Evolutionary conservation across 1,140 invertebrate species (phyloP).

Genomic region (Neodiprion fabricii): DNA sequence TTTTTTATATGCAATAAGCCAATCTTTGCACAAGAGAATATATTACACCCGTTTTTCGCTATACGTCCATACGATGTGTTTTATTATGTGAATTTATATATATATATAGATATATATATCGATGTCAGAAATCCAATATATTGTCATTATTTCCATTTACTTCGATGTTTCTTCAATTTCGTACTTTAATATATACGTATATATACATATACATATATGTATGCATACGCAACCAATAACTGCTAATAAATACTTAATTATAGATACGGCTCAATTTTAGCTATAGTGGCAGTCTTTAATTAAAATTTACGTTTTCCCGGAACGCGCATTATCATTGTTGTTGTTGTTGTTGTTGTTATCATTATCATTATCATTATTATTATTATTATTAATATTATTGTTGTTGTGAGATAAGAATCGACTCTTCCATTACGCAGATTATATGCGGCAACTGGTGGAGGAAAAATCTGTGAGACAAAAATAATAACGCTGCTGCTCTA

Average conservation of each 20-base stretch:
- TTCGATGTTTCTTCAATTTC: not conserved
- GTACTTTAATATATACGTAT: conserved; percentile 11
- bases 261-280: conserved; percentile 8
- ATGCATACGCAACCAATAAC: not conserved
- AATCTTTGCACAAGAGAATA: too few species aligned
- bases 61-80: not conserved
- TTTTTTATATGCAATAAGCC: too few species aligned
- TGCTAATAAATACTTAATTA: not conserved
- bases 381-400: not conserved
- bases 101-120: too few species aligned
- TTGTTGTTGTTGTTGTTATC: not conserved
- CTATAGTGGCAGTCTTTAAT: not conserved
- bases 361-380: not conserved
- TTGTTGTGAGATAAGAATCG: conserved; percentile 21
- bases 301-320: not conserved
- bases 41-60: not conserved
- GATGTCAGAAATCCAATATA: too few species aligned
- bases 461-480: conserved; percentile 15
- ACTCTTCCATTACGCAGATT: conserved; percentile 38
- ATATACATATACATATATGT: conserved; percentile 2
- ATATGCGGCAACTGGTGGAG: conserved; percentile 22
- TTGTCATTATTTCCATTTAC: too few species aligned
- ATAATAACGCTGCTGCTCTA: conserved; percentile 44
- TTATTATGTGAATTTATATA: not conserved
- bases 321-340: too few species aligned